These are phyloP conservation scores for Dysmachus trigonus DNA, from an alignment of 2,888 invertebrate species.

Conservation along the genomic window DNA sequence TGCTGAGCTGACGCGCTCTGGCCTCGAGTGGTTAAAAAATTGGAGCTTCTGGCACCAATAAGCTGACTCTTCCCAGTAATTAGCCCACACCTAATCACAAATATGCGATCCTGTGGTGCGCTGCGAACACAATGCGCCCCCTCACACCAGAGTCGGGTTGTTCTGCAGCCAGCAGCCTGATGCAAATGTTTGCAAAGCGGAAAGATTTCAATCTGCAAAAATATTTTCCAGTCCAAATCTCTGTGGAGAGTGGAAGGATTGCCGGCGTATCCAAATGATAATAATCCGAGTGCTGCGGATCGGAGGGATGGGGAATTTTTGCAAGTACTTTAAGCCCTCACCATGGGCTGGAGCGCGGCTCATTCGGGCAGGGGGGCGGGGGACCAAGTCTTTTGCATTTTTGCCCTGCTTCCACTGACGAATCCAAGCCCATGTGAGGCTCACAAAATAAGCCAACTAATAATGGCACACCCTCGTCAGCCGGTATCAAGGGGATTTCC, in stretches of 20 bases:
- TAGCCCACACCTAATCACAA: constrained; percentile 18
- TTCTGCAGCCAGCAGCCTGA: background rate
- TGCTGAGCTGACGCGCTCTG: background rate
- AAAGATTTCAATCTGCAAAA: constrained; percentile 40
- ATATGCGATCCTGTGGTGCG: constrained; percentile 1
- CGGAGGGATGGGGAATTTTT: background rate
- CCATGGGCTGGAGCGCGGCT: background rate
- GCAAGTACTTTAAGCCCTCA: background rate
- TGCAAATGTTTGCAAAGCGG: constrained; percentile 21
- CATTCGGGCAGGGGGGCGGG: background rate
- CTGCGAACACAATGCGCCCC: background rate
- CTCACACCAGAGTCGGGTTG: background rate
- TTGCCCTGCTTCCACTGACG: background rate
- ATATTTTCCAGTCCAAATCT: constrained; percentile 39
- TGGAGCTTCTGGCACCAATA: background rate
- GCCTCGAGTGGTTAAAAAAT: background rate
- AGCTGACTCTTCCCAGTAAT: background rate
- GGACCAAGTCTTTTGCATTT: background rate
- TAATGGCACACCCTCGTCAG: background rate
- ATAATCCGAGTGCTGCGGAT: constrained; percentile 23
- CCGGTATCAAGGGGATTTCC: constrained; percentile 24
- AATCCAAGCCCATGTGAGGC: background rate
- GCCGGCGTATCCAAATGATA: constrained; percentile 21
- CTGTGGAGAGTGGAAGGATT: constrained; percentile 19
- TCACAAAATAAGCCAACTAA: constrained; percentile 27